Percentiles rank a stretch among this genome's conserved stretches.
Conservation (phyloP, 2,888 invertebrate species). For the Hypomecis atomaria region DNA sequence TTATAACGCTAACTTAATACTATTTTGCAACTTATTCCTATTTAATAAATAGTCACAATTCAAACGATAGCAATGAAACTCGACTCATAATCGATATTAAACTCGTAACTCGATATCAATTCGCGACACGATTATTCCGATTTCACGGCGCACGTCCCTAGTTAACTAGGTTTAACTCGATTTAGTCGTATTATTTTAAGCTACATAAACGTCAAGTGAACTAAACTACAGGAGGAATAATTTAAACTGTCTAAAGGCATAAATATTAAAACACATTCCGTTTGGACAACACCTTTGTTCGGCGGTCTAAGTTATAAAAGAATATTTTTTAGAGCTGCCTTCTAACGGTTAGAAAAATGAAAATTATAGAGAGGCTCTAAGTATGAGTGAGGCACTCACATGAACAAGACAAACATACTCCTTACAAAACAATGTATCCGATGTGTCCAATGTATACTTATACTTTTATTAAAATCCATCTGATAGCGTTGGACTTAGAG, state of each 20-base stretch:
- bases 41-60: not conserved
- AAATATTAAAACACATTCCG: slow-evolving; percentile 65
- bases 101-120: slow-evolving; percentile 17
- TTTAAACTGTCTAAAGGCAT: slow-evolving; percentile 62
- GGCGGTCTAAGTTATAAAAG: slow-evolving; percentile 38
- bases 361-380: too few relatives aligned
- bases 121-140: slow-evolving; percentile 19
- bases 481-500: too few relatives aligned
- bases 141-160: slow-evolving; percentile 7
- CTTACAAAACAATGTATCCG: too few relatives aligned
- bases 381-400: too few relatives aligned
- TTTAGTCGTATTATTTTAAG: slow-evolving; percentile 57
- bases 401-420: too few relatives aligned
- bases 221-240: slow-evolving; percentile 55
- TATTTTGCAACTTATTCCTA: not conserved
- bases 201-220: slow-evolving; percentile 61
- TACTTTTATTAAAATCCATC: too few relatives aligned
- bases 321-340: not conserved
- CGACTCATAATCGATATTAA: slow-evolving; percentile 13
- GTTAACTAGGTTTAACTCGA: slow-evolving; percentile 12
- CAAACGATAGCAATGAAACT: slow-evolving; percentile 19
- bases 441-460: too few relatives aligned
- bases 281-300: slow-evolving; percentile 53
- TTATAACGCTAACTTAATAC: not conserved
- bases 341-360: too few relatives aligned